Evolutionary conservation across 1,140 invertebrate genomes (phyloP).

Genomic region (Drosophila baimaii): DNA sequence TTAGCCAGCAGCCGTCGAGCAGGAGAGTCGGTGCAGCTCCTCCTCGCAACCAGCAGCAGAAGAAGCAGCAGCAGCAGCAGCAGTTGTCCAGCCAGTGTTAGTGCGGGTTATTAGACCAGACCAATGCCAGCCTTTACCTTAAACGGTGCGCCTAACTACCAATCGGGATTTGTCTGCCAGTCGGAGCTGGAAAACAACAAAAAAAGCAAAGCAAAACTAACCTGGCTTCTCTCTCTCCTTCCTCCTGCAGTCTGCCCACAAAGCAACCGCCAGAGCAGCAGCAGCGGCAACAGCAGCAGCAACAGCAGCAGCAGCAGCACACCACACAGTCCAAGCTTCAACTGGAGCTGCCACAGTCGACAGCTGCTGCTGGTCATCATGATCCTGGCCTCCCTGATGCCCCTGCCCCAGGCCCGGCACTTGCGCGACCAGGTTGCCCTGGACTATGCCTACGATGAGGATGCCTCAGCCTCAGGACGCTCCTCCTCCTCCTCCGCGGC

Average conservation of each 20-base stretch:
- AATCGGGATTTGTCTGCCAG: neutral
- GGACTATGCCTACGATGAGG: constrained; percentile 48
- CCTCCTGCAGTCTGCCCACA: constrained; percentile 47
- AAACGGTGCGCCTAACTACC: constrained; percentile 38
- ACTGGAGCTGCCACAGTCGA: constrained; percentile 28
- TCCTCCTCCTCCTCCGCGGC: constrained; percentile 2
- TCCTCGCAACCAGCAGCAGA: constrained; percentile 5
- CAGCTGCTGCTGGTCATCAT: constrained; percentile 41
- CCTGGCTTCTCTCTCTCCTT: neutral
- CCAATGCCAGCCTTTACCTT: constrained; percentile 54
- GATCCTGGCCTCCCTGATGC: constrained; percentile 44
- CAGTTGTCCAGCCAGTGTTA: constrained; percentile 11
- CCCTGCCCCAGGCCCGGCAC: constrained; percentile 54
- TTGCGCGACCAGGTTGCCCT: constrained; percentile 54
- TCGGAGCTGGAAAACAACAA: no score
- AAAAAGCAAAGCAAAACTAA: no score
- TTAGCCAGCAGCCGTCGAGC: constrained; percentile 49
- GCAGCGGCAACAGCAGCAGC: neutral
- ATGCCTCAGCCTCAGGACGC: constrained; percentile 18
- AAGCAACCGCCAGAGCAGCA: constrained; percentile 14
- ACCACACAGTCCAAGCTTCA: constrained; percentile 10
- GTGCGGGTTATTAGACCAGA: constrained; percentile 16
- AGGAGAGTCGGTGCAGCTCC: constrained; percentile 31
- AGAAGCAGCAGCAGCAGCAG: constrained; percentile 15
- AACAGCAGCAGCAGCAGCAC: neutral